phyloP scores from a whole-genome alignment of 2,113 vertebrate genomes.

The Pelvicachromis taeniatus region DNA sequence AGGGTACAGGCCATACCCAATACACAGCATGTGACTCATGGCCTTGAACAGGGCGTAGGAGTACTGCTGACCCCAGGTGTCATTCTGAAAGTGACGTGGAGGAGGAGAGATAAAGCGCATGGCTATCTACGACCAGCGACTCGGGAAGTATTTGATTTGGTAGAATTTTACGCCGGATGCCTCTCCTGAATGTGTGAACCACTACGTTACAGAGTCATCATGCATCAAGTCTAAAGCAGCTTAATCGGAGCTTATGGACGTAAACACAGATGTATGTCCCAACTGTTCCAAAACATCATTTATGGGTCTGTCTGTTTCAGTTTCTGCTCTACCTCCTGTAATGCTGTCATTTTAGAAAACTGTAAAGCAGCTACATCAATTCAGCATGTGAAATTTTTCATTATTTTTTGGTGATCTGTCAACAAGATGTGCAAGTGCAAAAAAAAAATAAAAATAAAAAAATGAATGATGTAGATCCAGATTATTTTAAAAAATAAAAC shows the following conservation, averaged over 20 bases:
- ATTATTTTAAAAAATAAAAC: background rate
- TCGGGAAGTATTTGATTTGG: background rate
- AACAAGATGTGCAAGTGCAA: background rate
- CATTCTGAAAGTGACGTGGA: slow-evolving; percentile 77
- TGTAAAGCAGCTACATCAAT: background rate
- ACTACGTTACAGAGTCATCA: background rate
- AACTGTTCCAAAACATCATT: background rate
- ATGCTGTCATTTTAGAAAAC: background rate
- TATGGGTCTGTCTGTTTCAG: background rate
- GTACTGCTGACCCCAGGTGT: slow-evolving; percentile 97
- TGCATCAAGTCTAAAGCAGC: background rate
- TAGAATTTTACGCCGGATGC: background rate
- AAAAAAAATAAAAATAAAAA: background rate
- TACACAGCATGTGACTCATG: slow-evolving; percentile 99
- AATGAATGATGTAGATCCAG: background rate
- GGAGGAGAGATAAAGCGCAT: background rate
- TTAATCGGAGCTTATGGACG: background rate
- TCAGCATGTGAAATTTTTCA: background rate
- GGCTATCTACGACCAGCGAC: background rate
- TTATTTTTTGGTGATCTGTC: background rate
- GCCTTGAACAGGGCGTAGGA: slow-evolving; percentile 97
- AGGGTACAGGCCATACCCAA: slow-evolving; percentile 94
- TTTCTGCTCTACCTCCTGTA: background rate
- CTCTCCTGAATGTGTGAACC: background rate
- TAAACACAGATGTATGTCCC: background rate